Conservation (phyloP, 2,797 vertebrate genomes). For the Ptychobarbus kaznakovi region DNA sequence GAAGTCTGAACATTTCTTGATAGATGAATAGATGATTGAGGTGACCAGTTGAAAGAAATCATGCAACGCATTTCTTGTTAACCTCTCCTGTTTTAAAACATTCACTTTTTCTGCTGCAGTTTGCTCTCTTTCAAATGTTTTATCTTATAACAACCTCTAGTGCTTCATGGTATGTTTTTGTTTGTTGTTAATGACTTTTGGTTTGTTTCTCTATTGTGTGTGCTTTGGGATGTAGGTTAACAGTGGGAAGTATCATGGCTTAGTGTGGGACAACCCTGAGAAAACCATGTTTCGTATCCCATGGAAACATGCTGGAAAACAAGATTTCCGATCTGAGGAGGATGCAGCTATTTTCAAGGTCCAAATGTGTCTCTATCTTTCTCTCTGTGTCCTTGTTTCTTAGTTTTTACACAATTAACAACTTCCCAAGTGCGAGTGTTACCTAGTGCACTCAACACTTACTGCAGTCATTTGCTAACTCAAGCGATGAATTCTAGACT, state of each 20-base stretch:
- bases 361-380: neutral
- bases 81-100: neutral
- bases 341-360: slow-evolving; percentile 92
- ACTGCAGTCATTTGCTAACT: neutral
- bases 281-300: slow-evolving; percentile 92
- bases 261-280: slow-evolving; percentile 83
- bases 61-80: neutral
- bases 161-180: neutral
- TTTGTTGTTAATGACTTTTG: neutral
- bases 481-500: neutral
- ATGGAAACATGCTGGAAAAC: slow-evolving; percentile 92
- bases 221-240: slow-evolving; percentile 72
- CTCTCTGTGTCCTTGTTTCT: neutral
- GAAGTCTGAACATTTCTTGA: too few species aligned
- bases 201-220: slow-evolving; percentile 19
- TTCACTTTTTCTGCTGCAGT: neutral
- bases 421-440: neutral
- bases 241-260: slow-evolving; percentile 81
- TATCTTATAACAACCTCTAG: neutral
- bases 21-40: too few species aligned
- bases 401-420: neutral
- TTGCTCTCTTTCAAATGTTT: neutral
- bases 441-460: neutral
- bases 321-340: slow-evolving; percentile 89
- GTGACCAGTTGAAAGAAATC: too few species aligned